phyloP scores from a whole-genome alignment of 2,797 vertebrate genomes.

The Poliocrania exsul region DNA sequence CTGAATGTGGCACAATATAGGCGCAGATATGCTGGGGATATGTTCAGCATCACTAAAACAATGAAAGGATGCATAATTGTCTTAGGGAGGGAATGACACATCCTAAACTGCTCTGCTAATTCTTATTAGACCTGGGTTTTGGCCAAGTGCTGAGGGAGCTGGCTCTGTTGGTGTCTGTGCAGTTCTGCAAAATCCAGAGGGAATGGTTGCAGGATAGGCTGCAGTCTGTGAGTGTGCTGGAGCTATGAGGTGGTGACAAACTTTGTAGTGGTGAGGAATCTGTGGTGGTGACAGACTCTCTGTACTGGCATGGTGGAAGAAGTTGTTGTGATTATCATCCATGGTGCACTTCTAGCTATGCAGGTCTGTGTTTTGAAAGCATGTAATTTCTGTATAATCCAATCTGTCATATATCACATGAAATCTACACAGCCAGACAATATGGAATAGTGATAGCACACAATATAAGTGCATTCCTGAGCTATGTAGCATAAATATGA shows the following conservation, averaged over 20 bases:
- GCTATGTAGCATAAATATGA: conserved; percentile 38
- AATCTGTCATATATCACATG: not conserved
- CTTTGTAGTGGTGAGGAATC: not conserved
- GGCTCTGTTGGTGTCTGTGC: not conserved
- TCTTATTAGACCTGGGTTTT: not conserved
- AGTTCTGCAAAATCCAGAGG: not conserved
- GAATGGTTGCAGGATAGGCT: not conserved
- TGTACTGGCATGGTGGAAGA: not conserved
- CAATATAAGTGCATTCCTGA: not conserved
- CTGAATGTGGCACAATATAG: not conserved
- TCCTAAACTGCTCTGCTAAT: not conserved
- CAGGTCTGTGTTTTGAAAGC: not conserved
- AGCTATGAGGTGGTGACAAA: not conserved
- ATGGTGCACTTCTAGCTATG: not conserved
- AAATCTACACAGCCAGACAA: not conserved
- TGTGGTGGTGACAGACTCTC: not conserved
- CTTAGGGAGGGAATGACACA: not conserved
- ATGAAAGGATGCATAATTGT: not conserved
- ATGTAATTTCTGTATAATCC: not conserved
- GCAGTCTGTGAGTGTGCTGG: not conserved
- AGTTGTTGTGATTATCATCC: not conserved
- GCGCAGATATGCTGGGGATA: not conserved
- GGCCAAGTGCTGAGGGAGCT: not conserved
- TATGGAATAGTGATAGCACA: not conserved
- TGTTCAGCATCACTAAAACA: not conserved